Base-by-base conservation (phyloP, 2,797 vertebrate species). In the Miichthys miiuy region DNA sequence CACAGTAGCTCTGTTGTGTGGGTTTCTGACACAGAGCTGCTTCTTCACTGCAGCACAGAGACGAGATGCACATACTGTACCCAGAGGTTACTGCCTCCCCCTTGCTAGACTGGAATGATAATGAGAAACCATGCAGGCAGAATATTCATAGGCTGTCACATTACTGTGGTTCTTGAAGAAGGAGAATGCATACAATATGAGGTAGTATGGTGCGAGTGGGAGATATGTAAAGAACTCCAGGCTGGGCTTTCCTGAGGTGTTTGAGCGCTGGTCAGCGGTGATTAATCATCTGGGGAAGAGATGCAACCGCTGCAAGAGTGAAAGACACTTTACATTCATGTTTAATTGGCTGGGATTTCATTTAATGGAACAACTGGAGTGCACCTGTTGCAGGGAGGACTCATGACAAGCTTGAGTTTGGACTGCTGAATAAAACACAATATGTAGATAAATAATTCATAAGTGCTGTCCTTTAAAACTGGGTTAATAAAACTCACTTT, bases 101-200 rank as follows among this genome's bases (percentile, higher is more conserved):
- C 27, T 27, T 73, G 25, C 87, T 51, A 50, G 73, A 80, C 84
- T 68, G 81, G 91, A 91, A 92, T 90, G 73, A 89, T 89, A 92
- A 93, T 89, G 89, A 93, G 88, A 79, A 82, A 80, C 38, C 87
- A 81, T 72, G 88, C 73, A 71, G 80, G 83, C 68, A 76, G 84
- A 91, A 88, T 90, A 91, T 91, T 89, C 88, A 91, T 86, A 88
- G 55, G 83, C 88, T 87, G 85, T 84, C 86, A 91, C 86, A 79
- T 84, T 85, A 81, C 73, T 60, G 77, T 46, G 77, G 54, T 78
- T 77, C 61, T 77, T 78, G 55, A 80, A 68, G 62, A 72, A 14
- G 65, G 70, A 70, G 58, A 50, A 71, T 30, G 83, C 75, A 84
- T 75, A 48, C 69, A 60, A 70, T 51, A 82, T 56, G 78, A 82